Percentiles rank a stretch among this genome's conserved stretches.
These are phyloP conservation scores for Antrozous pallidus DNA, from an alignment of 2,797 vertebrate genomes.

Conservation along the genomic window DNA sequence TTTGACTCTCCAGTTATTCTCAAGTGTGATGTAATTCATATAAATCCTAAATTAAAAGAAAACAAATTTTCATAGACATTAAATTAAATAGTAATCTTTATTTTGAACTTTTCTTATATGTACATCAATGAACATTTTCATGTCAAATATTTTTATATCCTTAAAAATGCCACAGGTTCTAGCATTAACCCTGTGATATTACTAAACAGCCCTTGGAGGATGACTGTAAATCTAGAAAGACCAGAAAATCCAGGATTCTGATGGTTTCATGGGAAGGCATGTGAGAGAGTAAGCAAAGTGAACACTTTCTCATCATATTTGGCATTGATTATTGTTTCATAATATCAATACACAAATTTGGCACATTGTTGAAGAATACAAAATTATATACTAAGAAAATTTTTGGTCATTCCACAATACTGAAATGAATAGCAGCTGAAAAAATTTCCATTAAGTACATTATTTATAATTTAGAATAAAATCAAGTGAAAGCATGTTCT, in stretches of 20 bases:
- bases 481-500: too few species aligned
- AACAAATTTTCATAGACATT: background rate
- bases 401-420: too few species aligned
- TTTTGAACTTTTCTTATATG: background rate
- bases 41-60: background rate
- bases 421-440: too few species aligned
- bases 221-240: background rate
- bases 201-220: background rate
- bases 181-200: background rate
- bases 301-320: background rate
- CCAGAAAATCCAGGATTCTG: background rate
- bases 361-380: too few species aligned
- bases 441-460: too few species aligned
- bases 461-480: too few species aligned
- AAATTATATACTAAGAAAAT: too few species aligned
- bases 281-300: background rate
- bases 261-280: background rate
- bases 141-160: background rate
- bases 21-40: background rate
- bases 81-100: background rate
- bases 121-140: slow-evolving; percentile 3
- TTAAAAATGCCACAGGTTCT: background rate
- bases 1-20: background rate
- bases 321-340: background rate
- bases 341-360: background rate